A percentile compares a stretch with the other conserved stretches of the same genome.
Conservation (phyloP, 2,888 invertebrate species). For the Idaea biselata region DNA sequence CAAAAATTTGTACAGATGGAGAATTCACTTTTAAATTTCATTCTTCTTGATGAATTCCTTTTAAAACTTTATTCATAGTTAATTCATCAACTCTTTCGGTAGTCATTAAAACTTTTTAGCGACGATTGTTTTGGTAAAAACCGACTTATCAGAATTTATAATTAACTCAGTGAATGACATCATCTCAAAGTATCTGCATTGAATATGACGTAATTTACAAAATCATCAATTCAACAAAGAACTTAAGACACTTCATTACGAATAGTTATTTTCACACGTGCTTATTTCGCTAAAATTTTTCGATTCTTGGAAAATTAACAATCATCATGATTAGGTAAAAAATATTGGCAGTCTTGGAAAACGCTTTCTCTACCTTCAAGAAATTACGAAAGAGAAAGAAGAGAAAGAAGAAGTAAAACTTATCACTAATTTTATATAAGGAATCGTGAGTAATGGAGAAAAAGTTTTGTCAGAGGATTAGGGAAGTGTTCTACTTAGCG, state of each 20-base stretch:
- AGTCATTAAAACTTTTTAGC: background rate
- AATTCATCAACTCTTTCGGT: background rate
- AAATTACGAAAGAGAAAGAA: constrained; percentile 17
- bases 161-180: constrained; percentile 28
- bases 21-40: background rate
- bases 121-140: background rate
- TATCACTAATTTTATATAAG: constrained; percentile 39
- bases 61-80: background rate
- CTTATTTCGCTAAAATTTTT: background rate
- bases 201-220: constrained; percentile 18
- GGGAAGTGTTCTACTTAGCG: constrained; percentile 57
- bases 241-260: background rate
- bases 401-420: constrained; percentile 26
- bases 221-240: constrained; percentile 11
- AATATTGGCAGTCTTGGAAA: constrained; percentile 5
- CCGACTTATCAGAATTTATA: constrained; percentile 13
- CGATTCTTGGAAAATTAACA: background rate
- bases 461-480: constrained; percentile 59
- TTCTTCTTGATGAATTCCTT: background rate
- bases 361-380: constrained; percentile 5
- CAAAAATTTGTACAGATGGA: too few species aligned
- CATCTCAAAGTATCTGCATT: constrained; percentile 27
- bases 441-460: constrained; percentile 44
- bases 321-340: background rate
- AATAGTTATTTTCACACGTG: background rate